phyloP scores from a whole-genome alignment of 2,113 vertebrate genomes.

The Ophthalmolycus amberensis region DNA sequence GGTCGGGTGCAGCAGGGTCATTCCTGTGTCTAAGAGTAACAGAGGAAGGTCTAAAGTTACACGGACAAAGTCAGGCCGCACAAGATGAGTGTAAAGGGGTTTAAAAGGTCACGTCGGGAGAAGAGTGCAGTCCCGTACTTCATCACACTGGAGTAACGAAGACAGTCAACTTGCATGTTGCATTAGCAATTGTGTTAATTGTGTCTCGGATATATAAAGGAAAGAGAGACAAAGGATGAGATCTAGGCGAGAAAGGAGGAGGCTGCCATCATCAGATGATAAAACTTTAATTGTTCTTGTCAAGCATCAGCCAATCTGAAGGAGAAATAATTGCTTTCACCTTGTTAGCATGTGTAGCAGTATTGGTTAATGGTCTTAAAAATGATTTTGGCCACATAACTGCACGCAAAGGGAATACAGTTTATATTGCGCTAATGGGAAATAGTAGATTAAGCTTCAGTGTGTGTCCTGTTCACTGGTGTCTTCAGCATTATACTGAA shows the following conservation, averaged over 20 bases:
- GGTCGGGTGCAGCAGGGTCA: constrained; percentile 34
- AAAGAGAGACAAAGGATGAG: background rate
- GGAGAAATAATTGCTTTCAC: background rate
- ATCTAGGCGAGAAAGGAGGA: background rate
- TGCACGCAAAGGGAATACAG: background rate
- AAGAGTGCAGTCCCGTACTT: background rate
- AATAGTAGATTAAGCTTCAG: constrained; percentile 38
- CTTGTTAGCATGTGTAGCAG: constrained; percentile 15
- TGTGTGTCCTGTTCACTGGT: constrained; percentile 1
- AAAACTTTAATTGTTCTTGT: background rate
- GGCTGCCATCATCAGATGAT: background rate
- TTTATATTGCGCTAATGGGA: constrained; percentile 29
- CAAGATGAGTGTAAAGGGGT: constrained; percentile 21
- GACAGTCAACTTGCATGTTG: background rate
- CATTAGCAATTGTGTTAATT: background rate
- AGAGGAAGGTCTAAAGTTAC: constrained; percentile 58
- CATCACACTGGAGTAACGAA: background rate
- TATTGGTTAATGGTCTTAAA: constrained; percentile 41
- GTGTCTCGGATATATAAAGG: background rate
- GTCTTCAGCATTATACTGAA: background rate
- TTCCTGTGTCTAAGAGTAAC: constrained; percentile 38
- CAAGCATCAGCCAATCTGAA: background rate
- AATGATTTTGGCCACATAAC: constrained; percentile 28
- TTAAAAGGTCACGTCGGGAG: constrained; percentile 47
- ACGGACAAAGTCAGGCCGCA: constrained; percentile 28